phyloP scores from a whole-genome alignment of 2,797 vertebrate species.

The Phalloptychus januarius region DNA sequence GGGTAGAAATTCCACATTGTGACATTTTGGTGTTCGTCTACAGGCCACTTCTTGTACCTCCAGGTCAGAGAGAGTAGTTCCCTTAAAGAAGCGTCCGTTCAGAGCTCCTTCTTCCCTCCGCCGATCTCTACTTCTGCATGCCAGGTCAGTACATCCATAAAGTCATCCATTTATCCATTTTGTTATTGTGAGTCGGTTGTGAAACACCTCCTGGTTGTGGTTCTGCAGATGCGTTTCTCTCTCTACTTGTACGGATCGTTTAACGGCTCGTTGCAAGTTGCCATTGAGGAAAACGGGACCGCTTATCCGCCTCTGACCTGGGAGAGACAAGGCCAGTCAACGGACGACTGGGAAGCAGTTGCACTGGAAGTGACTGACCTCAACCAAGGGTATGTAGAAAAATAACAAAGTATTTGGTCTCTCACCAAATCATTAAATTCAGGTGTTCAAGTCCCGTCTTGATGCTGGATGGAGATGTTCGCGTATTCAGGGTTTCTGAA shows the following conservation, averaged over 20 bases:
- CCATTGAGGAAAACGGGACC: conserved; percentile 79
- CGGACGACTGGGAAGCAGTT: conserved; percentile 85
- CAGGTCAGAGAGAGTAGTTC: conserved; percentile 71
- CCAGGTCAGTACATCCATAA: conserved; percentile 75
- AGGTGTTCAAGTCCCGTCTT: not conserved
- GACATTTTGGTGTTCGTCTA: conserved; percentile 36
- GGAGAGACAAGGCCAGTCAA: conserved; percentile 80
- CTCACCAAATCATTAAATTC: not conserved
- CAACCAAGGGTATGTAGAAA: conserved; percentile 70
- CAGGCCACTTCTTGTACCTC: conserved; percentile 88
- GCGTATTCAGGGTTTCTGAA: no score
- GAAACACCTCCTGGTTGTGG: conserved; percentile 18
- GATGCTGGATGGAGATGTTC: no score
- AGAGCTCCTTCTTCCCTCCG: conserved; percentile 80
- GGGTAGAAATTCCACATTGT: conserved; percentile 27
- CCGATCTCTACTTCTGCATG: conserved; percentile 75
- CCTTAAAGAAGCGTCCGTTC: conserved; percentile 68
- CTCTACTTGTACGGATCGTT: conserved; percentile 84
- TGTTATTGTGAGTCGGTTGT: not conserved
- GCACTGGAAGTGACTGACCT: conserved; percentile 81
- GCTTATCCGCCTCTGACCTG: conserved; percentile 69
- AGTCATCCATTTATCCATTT: not conserved
- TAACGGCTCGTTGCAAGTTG: conserved; percentile 85
- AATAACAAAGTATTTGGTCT: not conserved
- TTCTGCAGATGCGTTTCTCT: conserved; percentile 84